These are phyloP conservation scores for Formica aserva DNA, from an alignment of 2,888 invertebrate species.

Conservation along the genomic window DNA sequence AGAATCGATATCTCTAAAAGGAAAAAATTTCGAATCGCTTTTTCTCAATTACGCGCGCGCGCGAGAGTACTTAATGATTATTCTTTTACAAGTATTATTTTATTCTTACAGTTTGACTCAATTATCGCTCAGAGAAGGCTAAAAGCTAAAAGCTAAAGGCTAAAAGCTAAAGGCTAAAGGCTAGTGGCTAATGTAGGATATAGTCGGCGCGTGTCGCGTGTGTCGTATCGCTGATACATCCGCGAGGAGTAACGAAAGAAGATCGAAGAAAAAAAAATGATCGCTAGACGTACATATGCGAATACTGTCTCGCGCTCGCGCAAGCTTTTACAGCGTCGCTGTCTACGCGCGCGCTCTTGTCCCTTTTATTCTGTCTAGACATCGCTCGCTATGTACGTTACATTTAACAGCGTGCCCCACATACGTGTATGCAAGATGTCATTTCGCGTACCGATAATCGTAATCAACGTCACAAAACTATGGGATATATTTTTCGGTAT, in stretches of 20 bases:
- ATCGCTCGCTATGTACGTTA: slow-evolving; percentile 64
- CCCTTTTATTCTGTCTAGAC: slow-evolving; percentile 74
- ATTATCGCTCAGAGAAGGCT: background rate
- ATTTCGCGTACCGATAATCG: background rate
- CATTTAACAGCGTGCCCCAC: slow-evolving; percentile 66
- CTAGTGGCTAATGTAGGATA: no score
- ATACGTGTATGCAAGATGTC: slow-evolving; percentile 49
- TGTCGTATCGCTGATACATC: background rate
- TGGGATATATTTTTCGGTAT: background rate
- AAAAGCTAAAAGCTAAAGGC: no score
- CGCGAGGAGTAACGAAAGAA: slow-evolving; percentile 58
- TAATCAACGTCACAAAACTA: slow-evolving; percentile 21
- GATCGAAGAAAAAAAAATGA: slow-evolving; percentile 39
- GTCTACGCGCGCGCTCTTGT: slow-evolving; percentile 65
- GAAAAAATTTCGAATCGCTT: background rate
- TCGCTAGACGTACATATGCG: slow-evolving; percentile 58
- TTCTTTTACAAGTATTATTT: background rate
- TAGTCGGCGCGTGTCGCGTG: no score
- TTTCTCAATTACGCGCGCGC: background rate
- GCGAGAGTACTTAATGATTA: background rate
- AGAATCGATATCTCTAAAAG: background rate
- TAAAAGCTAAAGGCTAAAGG: no score
- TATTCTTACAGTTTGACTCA: background rate
- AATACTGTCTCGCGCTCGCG: slow-evolving; percentile 66
- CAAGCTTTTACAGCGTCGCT: slow-evolving; percentile 59